Evolutionary conservation across 35 echinoderm and acorn worm genomes (phyloP).

Genomic region (Ophiothrix spiculata): DNA sequence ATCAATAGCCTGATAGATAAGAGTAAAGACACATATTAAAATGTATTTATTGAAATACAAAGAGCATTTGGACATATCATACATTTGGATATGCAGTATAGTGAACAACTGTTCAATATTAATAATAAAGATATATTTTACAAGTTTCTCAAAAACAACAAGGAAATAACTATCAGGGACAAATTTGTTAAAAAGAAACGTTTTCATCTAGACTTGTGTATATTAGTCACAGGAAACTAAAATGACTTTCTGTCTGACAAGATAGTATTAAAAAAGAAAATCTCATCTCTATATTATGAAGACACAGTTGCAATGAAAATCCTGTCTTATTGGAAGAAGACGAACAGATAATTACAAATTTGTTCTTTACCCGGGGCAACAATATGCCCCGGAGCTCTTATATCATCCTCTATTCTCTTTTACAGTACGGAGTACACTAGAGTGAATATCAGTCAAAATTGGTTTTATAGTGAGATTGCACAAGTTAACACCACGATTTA

Average conservation of each 20-base stretch:
- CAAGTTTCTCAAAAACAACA: no score
- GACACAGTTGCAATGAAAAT: neutral
- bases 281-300: neutral
- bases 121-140: no score
- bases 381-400: neutral
- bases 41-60: no score
- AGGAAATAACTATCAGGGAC: no score
- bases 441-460: neutral
- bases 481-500: neutral
- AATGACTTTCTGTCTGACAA: neutral
- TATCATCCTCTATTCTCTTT: neutral
- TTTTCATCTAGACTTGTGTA: no score
- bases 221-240: neutral
- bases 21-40: no score
- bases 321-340: neutral
- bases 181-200: no score
- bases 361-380: neutral
- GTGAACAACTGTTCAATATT: no score
- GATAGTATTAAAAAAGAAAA: neutral
- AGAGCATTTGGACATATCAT: no score
- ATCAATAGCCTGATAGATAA: no score
- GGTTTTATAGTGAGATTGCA: neutral
- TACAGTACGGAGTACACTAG: neutral
- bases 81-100: no score
- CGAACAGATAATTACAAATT: slow-evolving; percentile 7